Base-by-base conservation (phyloP, 2,888 invertebrate genomes). In the Empis livida region DNA sequence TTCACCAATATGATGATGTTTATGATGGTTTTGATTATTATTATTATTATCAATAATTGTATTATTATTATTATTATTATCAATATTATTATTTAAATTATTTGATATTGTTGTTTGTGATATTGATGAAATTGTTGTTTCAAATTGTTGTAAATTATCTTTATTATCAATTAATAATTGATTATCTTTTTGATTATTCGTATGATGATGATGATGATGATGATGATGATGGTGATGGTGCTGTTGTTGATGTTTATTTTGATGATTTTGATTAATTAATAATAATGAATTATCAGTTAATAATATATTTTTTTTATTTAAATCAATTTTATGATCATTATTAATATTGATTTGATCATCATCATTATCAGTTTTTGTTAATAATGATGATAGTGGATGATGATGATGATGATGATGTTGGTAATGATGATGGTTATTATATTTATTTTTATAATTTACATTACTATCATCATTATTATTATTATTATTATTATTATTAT, bases 1-100 rank as follows among this genome's bases (percentile, higher is more conserved):
- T 49, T 72, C 71, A 3, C 67, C 67, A 8, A 66, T 56, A 54
- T 65, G 63, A 53, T 71, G 62, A 41, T 61, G 64, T 40, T 62
- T 56, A 32, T 39, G 35, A 14, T 44, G 44, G 16, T 39, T 35
- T 16, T 49, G 51, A 27, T 52, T 5, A 32, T 32, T 4, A 35
- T 35, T 13, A n/a, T 65, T 63, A 53, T 71, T 62, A 41, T 61
- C 64, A 41, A n/a, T n/a, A n/a, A n/a, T 62, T 20, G 20, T 20
- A 20, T 27, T 27, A 9, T 27, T 27, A 27, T 6, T 27, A 6
- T 27, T 9, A 27, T 27, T 15, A 38, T 38, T 38, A 4, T 45
- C 35, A 23, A 49, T 40, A 17, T 51, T 51, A 27, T 8, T 27
- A 27, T 2, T 27, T 6, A 27, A 27, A 27, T 5, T 8, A 8